Evolutionary conservation across 2,888 invertebrate genomes (phyloP), one percentile per base, ranked within the genome.

Genomic region (Aelia acuminata): DNA sequence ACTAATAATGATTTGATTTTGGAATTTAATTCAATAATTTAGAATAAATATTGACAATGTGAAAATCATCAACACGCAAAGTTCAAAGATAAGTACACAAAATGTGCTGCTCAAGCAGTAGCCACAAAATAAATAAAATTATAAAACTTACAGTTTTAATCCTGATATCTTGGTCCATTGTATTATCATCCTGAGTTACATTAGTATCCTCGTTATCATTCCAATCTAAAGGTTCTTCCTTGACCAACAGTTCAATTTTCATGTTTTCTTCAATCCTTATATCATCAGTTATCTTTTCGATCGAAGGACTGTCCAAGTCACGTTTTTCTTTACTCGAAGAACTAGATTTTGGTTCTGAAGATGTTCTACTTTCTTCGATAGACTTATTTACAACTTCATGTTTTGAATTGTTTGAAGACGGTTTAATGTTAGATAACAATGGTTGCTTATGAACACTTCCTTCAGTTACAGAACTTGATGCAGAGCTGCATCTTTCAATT

Each of bases 161-260:
- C 35, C 84, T 47, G 35, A 85, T 18, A 22, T 57, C 87, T 26
- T 50, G 75, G 90, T 95, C 94, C 57, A 47, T 57, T 8, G 70
- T 63, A 31, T 47, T 70, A 88, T 95, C 95, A n/a, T 84, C 70
- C 35, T 90, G 90, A 39, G 90, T 90, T 47, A 88, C 89, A 48
- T 85, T 85, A 15, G 49, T 88, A 50, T 94, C 94, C 90, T 95
- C 95, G 89, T 94, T 92, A 90, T 94, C 95, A 87, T 95, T 94
- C 96, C 96, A 97, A 90, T 96, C 96, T 18, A 94, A 92, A 10
- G 95, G 95, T 91, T 95, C 95, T 91, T 95, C 94, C 91, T 94
- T 94, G 11, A 91, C 91, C n/a, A 91, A 89, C 15, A 91, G 89
- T 84, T 91, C 90, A 15, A 90, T 90, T 88, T 90, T 89, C 89